Base-by-base conservation (phyloP, 2,888 invertebrate species). In the Diachrysia chrysitis region DNA sequence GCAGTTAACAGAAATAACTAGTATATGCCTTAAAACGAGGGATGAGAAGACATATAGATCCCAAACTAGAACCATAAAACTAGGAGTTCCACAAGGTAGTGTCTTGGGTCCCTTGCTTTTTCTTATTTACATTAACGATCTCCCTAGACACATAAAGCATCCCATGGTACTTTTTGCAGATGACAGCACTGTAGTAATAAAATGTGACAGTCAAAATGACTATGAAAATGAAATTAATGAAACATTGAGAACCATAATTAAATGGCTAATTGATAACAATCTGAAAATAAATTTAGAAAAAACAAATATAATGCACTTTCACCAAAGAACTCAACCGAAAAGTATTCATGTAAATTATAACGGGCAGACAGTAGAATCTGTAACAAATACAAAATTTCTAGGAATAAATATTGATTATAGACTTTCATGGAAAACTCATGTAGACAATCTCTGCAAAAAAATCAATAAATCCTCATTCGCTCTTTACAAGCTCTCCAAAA, bases 11-110 rank as follows among this genome's bases (percentile, higher is more conserved):
- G 42, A 42, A 42, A 42, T 42, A 42, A 42, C 42, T 16, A 42
- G 42, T n/a, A 42, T 42, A n/a, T 42, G 42, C 42, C 42, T 16
- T 42, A 16, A n/a, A 42, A 42, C 42, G 42, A 16, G 42, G n/a
- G 16, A 16, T 16, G 42, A 42, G 42, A 42, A 42, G 16, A 42
- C 42, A 16, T 42, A 42, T 42, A 25, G 25, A 42, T 42, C 42
- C 4, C 16, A 42, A n/a, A 42, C 42, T 16, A 37, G 37, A n/a
- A 42, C 16, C 42, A 42, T 42, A 42, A 42, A 42, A 42, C 42
- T 16, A 42, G 59, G 59, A 14, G 59, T 59, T 1, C 59, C 59
- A 10, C 59, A 59, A 25, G 59, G 59, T 14, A 46, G 46, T 23
- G 23, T 59, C 7, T 29, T 59, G 25, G 51, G 59, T 2, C 59